Evolutionary conservation across 2,888 invertebrate species (phyloP).

Genomic region (Melipona bicolor): DNA sequence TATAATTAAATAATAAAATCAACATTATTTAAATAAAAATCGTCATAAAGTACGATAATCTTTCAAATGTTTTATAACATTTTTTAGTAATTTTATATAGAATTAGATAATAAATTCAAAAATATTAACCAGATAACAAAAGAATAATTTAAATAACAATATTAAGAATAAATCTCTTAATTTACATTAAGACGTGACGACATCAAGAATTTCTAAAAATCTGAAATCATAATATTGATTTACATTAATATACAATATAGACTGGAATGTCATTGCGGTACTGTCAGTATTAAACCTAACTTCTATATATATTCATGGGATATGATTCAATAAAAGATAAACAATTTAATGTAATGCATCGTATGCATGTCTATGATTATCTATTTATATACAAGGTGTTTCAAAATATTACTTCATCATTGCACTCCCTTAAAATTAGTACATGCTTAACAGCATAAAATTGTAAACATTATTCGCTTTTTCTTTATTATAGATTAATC

Average conservation of each 20-base stretch:
- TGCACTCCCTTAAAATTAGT: slow-evolving; percentile 41
- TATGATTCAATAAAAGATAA: slow-evolving; percentile 58
- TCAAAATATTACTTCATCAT: slow-evolving; percentile 59
- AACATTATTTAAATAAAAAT: neutral
- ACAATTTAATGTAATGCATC: slow-evolving; percentile 53
- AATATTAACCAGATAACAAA: neutral
- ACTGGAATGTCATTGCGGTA: slow-evolving; percentile 65
- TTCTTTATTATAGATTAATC: slow-evolving; percentile 25
- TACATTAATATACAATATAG: slow-evolving; percentile 61
- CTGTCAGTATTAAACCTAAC: slow-evolving; percentile 63
- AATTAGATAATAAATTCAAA: neutral
- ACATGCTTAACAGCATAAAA: slow-evolving; percentile 26
- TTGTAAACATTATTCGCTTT: slow-evolving; percentile 25
- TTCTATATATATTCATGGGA: slow-evolving; percentile 47
- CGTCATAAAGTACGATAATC: neutral
- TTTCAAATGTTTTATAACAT: neutral
- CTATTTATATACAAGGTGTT: slow-evolving; percentile 57
- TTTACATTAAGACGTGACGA: slow-evolving; percentile 16
- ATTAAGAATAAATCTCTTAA: slow-evolving; percentile 3
- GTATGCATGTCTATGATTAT: slow-evolving; percentile 54
- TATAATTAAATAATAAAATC: slow-evolving; percentile 10
- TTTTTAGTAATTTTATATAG: neutral
- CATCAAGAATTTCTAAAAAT: slow-evolving; percentile 31
- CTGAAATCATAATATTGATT: slow-evolving; percentile 48
- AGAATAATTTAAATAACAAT: slow-evolving; percentile 10